phyloP scores from a whole-genome alignment of 2,113 vertebrate genomes.

The Chitala chitala region DNA sequence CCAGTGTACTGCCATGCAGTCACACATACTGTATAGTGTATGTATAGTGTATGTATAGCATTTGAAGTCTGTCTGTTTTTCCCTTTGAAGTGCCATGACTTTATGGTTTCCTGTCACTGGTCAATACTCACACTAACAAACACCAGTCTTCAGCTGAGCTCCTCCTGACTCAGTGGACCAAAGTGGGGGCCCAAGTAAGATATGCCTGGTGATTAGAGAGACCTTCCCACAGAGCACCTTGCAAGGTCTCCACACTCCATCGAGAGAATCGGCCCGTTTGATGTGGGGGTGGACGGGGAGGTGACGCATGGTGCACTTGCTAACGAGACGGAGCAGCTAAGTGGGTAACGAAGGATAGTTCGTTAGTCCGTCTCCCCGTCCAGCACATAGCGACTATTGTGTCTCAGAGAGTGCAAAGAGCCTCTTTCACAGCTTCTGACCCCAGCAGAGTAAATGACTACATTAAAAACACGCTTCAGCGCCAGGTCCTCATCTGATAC shows the following conservation, averaged over 20 bases:
- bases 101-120: too few species aligned
- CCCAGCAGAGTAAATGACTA: constrained; percentile 62
- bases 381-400: constrained; percentile 70
- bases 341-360: constrained; percentile 50
- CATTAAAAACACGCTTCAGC: constrained; percentile 68
- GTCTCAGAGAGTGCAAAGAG: constrained; percentile 66
- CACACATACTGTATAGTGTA: too few species aligned
- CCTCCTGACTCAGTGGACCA: too few species aligned
- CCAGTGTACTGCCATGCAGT: too few species aligned
- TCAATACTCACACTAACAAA: too few species aligned
- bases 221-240: background rate
- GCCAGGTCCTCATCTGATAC: constrained; percentile 55
- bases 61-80: too few species aligned
- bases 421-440: constrained; percentile 48
- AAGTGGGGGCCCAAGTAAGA: too few species aligned
- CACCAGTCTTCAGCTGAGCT: too few species aligned
- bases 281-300: constrained; percentile 5
- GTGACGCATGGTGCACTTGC: constrained; percentile 27
- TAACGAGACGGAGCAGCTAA: constrained; percentile 43
- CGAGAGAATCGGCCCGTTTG: background rate
- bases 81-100: too few species aligned
- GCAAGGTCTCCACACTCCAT: background rate
- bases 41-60: too few species aligned
- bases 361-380: constrained; percentile 37
- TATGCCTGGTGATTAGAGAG: too few species aligned